Evolutionary conservation across 2,113 vertebrate species (phyloP), one percentile per base, ranked within the genome.

Genomic region (Hepsetus odoe): DNA sequence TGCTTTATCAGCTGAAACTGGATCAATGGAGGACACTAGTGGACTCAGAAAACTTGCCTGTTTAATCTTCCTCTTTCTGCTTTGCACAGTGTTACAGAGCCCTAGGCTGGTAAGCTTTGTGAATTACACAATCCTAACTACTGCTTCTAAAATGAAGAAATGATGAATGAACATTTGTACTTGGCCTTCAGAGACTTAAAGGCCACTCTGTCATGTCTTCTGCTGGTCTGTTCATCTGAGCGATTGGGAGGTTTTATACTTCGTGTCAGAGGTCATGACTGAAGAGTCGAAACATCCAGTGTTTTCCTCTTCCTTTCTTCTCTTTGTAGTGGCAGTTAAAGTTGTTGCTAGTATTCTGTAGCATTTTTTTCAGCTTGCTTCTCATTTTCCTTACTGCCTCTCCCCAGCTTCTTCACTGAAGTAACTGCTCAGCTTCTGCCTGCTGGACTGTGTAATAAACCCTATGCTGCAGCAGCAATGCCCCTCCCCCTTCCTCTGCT

Each of bases 401-500:
- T 74, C 42, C 14, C 44, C 33, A 71, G 46, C 30, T 68, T 59
- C 32, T 40, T 30, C 46, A 64, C 6, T 76, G 64, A 20, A 59
- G 46, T 38, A 75, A 49, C 38, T 66, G 65, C 66, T 46, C 73
- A 72, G 76, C 61, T 71, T 79, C 66, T 83, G 46, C 49, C 81
- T 79, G 56, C 35, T 79, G 77, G 65, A 56, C 77, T 67, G 77
- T 80, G 70, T 80, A 73, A 80, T 80, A 72, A 76, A 72, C 66
- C 44, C 58, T 42, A 66, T 20, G 1, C 58, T 72, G 65, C 58
- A 55, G 35, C 64, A 5, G 59, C 38, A 76, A n/a, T 38, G 51
- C 81, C 81, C 81, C 81, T 83, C 77, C 77, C 70, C 77, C 70
- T 32, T 81, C 84, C 87, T 71, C 59, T 56, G 49, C 32, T 79